Conservation (phyloP, 2,113 vertebrate genomes). For the Phrynocephalus versicolor region DNA sequence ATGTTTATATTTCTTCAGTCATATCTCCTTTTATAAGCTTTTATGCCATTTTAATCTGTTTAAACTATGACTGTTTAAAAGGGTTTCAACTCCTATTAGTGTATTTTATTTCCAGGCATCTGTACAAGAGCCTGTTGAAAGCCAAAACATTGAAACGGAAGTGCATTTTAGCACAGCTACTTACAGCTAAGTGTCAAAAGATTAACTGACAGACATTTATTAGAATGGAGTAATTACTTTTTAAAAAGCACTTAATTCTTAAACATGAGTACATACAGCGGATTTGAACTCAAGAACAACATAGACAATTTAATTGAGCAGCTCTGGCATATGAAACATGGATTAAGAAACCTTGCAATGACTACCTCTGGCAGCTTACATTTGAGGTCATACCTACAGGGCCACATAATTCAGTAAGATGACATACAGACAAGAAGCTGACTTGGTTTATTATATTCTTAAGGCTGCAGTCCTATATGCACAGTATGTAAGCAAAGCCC, state of each 20-base stretch:
- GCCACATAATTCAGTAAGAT: conserved; percentile 54
- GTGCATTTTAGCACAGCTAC: conserved; percentile 31
- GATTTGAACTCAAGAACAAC: conserved; percentile 39
- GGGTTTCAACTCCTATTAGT: conserved; percentile 34
- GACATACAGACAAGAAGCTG: conserved; percentile 49
- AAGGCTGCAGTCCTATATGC: conserved; percentile 20
- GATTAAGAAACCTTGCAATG: conserved; percentile 54
- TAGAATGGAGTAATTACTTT: conserved; percentile 37
- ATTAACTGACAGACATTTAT: conserved; percentile 32
- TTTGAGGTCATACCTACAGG: conserved; percentile 53
- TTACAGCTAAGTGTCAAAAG: conserved; percentile 18
- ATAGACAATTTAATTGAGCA: conserved; percentile 35
- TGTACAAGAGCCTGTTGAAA: conserved; percentile 28
- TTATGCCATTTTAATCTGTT: conserved; percentile 42
- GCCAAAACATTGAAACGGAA: conserved; percentile 20
- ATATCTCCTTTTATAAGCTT: conserved; percentile 33
- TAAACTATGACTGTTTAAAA: conserved; percentile 30
- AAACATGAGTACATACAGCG: conserved; percentile 19
- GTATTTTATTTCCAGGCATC: conserved; percentile 29
- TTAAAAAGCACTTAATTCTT: conserved; percentile 32
- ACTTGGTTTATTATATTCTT: conserved; percentile 46
- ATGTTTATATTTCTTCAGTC: conserved; percentile 22
- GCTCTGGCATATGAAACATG: conserved; percentile 43
- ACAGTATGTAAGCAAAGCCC: neutral
- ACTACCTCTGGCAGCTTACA: conserved; percentile 60